Conservation (phyloP, 92 coral and sea anemone species). For the Ricordea florida region DNA sequence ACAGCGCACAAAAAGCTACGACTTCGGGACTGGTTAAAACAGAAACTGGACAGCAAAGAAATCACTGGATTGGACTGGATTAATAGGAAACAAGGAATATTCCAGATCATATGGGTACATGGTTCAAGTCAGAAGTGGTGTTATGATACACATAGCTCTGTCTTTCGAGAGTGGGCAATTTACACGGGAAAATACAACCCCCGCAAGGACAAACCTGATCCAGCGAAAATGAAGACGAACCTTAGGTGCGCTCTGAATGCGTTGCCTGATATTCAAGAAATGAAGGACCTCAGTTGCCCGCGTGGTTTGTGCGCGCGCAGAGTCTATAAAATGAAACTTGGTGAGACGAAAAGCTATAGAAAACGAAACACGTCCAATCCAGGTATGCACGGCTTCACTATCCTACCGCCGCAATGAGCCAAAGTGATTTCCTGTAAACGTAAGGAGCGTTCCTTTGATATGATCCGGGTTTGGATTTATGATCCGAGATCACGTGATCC, state of each 20-base stretch:
- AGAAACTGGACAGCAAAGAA: constrained; percentile 51
- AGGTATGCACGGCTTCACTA: not conserved
- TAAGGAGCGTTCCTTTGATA: too few species aligned
- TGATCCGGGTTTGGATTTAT: too few species aligned
- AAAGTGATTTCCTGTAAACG: too few species aligned
- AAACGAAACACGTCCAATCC: not conserved
- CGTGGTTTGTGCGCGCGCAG: constrained; percentile 49
- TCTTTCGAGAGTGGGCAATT: constrained; percentile 71
- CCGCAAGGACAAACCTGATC: constrained; percentile 18
- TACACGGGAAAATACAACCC: constrained; percentile 63
- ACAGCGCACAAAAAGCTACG: constrained; percentile 46
- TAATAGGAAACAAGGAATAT: constrained; percentile 50
- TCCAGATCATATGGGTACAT: constrained; percentile 77
- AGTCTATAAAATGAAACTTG: constrained; percentile 49
- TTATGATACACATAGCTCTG: not conserved
- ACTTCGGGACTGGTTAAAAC: constrained; percentile 67
- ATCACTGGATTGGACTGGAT: constrained; percentile 64
- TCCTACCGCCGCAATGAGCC: too few species aligned
- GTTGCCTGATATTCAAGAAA: constrained; percentile 49
- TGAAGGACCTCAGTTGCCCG: constrained; percentile 30
- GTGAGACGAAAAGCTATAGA: not conserved
- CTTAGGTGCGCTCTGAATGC: constrained; percentile 79
- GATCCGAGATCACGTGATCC: too few species aligned
- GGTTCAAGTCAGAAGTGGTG: constrained; percentile 61
- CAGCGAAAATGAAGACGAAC: constrained; percentile 72